These are phyloP conservation scores for Emesis russula DNA, from an alignment of 2,888 invertebrate genomes.

Conservation along the genomic window DNA sequence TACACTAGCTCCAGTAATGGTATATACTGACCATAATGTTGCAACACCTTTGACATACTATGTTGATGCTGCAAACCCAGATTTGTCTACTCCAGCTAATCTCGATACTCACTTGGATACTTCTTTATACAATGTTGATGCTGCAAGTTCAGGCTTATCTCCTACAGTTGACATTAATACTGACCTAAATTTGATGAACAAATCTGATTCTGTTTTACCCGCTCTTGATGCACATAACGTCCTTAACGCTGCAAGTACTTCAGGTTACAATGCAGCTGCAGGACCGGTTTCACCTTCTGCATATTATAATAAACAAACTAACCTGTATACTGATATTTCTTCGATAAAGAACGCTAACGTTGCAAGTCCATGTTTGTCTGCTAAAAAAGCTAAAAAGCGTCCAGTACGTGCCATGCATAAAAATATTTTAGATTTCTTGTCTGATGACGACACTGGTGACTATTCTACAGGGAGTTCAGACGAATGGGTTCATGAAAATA, in stretches of 20 bases:
- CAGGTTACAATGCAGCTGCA: constrained; percentile 3
- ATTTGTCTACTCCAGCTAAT: constrained; percentile 34
- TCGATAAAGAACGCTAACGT: constrained; percentile 18
- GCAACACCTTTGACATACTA: constrained; percentile 28
- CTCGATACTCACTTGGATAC: constrained; percentile 36
- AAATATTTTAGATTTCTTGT: constrained; percentile 59
- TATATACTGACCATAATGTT: constrained; percentile 23
- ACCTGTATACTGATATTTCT: constrained; percentile 28
- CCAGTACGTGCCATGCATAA: constrained; percentile 35
- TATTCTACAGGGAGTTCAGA: constrained; percentile 68
- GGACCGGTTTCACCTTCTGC: constrained; percentile 22
- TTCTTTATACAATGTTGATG: constrained; percentile 36
- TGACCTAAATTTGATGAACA: constrained; percentile 31
- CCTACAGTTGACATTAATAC: constrained; percentile 36
- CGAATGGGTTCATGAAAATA: constrained; percentile 32
- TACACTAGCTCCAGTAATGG: too few relatives aligned
- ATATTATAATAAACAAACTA: constrained; percentile 31
- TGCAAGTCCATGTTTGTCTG: constrained; percentile 18
- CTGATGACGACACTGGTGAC: constrained; percentile 61
- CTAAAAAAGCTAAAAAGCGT: constrained; percentile 31
- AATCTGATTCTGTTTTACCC: constrained; percentile 20
- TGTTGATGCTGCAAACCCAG: constrained; percentile 34
- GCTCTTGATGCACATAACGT: constrained; percentile 8
- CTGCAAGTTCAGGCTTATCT: constrained; percentile 33
- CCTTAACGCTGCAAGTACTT: constrained; percentile 4